A percentile compares a stretch with the other conserved stretches of the same genome.
Evolutionary conservation across 2,113 vertebrate species (phyloP).

Genomic region (Hippocampus comes): DNA sequence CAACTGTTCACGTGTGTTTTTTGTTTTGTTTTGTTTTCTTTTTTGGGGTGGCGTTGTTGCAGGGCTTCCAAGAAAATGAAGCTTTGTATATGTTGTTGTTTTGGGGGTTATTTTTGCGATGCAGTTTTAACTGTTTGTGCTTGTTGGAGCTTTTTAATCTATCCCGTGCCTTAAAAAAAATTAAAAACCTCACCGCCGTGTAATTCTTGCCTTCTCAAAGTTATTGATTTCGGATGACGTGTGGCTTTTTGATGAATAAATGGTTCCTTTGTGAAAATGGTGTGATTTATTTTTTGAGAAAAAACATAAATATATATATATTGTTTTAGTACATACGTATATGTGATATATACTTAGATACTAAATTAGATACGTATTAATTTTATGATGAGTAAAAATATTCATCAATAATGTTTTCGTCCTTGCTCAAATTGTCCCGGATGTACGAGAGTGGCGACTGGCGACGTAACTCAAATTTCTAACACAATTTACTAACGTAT

Average conservation of each 20-base stretch:
- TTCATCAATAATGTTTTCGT: too few relatives aligned
- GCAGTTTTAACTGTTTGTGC: slow-evolving; percentile 38
- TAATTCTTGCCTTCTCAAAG: slow-evolving; percentile 53
- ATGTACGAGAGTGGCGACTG: too few relatives aligned
- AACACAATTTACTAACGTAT: too few relatives aligned
- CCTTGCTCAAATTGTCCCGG: too few relatives aligned
- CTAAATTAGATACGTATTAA: too few relatives aligned
- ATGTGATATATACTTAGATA: too few relatives aligned
- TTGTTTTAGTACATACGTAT: too few relatives aligned
- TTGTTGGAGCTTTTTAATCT: slow-evolving; percentile 49
- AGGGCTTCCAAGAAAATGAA: slow-evolving; percentile 21
- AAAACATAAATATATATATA: neutral
- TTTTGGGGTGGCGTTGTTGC: slow-evolving; percentile 18
- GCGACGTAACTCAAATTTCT: too few relatives aligned
- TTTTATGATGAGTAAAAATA: too few relatives aligned
- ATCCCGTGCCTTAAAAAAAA: slow-evolving; percentile 83
- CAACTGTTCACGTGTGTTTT: slow-evolving; percentile 1
- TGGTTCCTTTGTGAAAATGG: slow-evolving; percentile 40
- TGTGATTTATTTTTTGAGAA: neutral
- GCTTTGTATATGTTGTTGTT: slow-evolving; percentile 15
- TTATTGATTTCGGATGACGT: slow-evolving; percentile 52
- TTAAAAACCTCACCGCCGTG: slow-evolving; percentile 13
- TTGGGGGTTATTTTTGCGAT: slow-evolving; percentile 27
- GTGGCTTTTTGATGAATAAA: slow-evolving; percentile 59
- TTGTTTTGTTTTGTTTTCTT: neutral